Conservation (phyloP, 2,797 vertebrate genomes). For the Atherinosoma microstoma region DNA sequence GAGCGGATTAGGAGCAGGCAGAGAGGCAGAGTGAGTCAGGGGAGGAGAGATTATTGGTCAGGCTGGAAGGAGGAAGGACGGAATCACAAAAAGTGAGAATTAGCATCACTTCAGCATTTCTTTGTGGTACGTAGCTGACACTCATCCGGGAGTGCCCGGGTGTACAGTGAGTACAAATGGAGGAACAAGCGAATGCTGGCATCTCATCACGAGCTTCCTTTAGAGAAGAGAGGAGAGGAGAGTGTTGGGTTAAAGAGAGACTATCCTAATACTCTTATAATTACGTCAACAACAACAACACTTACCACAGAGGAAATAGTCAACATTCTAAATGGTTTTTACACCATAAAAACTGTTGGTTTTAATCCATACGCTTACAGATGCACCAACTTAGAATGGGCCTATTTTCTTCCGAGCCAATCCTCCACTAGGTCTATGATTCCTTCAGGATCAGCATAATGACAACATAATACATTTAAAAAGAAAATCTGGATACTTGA, state of each 20-base stretch:
- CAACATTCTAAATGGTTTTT: background rate
- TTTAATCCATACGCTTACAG: no score
- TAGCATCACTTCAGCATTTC: slow-evolving; percentile 65
- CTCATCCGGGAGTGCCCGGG: slow-evolving; percentile 46
- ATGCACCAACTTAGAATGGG: no score
- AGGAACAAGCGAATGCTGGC: slow-evolving; percentile 51
- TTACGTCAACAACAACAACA: slow-evolving; percentile 15
- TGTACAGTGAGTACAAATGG: slow-evolving; percentile 55
- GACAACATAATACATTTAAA: no score
- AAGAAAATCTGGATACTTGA: no score
- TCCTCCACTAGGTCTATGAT: background rate
- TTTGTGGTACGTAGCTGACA: slow-evolving; percentile 54
- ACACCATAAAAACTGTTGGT: no score
- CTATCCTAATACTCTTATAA: slow-evolving; percentile 31
- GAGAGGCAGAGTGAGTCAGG: slow-evolving; percentile 28
- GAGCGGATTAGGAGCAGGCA: slow-evolving; percentile 74
- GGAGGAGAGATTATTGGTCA: slow-evolving; percentile 55
- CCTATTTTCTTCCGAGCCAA: no score
- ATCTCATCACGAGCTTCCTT: slow-evolving; percentile 43
- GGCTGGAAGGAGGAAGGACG: slow-evolving; percentile 52
- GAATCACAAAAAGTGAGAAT: slow-evolving; percentile 52
- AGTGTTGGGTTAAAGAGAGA: slow-evolving; percentile 49
- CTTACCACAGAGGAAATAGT: background rate
- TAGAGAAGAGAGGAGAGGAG: slow-evolving; percentile 27
- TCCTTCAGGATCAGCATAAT: background rate